A percentile compares a stretch with the other conserved stretches of the same genome.
Conservation (phyloP, 23 tunicate species). For the Pegea sp. region DNA sequence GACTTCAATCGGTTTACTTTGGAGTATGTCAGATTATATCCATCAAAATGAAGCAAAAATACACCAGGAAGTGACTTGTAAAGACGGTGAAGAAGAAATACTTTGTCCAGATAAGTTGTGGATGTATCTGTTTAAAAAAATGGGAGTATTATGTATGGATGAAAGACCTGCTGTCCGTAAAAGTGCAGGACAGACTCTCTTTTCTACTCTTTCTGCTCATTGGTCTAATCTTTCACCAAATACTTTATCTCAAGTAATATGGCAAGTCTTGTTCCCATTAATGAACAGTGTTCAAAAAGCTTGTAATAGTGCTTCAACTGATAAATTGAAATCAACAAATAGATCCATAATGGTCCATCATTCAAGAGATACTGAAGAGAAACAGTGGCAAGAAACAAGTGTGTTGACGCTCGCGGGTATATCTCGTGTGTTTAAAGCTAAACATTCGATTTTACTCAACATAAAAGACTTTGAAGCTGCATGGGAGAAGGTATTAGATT, state of each 20-base stretch:
- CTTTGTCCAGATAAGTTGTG: constrained; percentile 59
- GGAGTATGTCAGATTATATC: constrained; percentile 89
- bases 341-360: constrained; percentile 77
- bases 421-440: constrained; percentile 60
- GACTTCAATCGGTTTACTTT: constrained; percentile 83
- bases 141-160: constrained; percentile 75
- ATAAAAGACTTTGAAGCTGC: constrained; percentile 29
- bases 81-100: constrained; percentile 4
- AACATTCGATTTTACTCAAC: constrained; percentile 17
- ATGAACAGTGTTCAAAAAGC: constrained; percentile 78
- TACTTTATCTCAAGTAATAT: constrained; percentile 71
- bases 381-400: constrained; percentile 95
- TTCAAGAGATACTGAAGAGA: constrained; percentile 88
- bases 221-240: constrained; percentile 30
- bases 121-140: constrained; percentile 57
- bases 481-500: constrained; percentile 57
- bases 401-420: constrained; percentile 80
- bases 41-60: constrained; percentile 44
- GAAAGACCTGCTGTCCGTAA: constrained; percentile 75
- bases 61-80: constrained; percentile 2
- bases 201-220: constrained; percentile 81
- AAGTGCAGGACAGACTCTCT: constrained; percentile 87
- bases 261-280: constrained; percentile 58
- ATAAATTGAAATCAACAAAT: constrained; percentile 5
- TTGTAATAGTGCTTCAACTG: constrained; percentile 25